Base-by-base conservation (phyloP, 1,140 invertebrate species). In the Scylla paramamosain region DNA sequence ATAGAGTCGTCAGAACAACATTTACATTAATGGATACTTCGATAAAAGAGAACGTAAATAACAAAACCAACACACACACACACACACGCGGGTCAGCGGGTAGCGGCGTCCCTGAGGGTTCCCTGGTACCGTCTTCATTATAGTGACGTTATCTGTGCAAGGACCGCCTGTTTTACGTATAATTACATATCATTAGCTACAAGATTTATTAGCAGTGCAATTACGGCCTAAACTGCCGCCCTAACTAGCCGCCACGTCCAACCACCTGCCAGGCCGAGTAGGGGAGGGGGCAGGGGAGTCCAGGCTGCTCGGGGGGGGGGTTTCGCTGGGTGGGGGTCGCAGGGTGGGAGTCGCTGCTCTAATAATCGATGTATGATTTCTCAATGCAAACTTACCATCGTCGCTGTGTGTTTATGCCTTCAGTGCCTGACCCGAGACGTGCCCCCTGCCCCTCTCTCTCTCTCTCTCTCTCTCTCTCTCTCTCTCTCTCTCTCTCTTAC, bases 111-210 rank as follows among this genome's bases (percentile, higher is more conserved):
- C 67, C 67, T 20, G 67, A 12, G 67, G 67, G 12, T 12, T 77
- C 67, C 67, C 67, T 77, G 67, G 67, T 77, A 77, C 67, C 67
- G 67, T 77, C 67, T 77, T n/a, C 67, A 77, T 77, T 77, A 77
- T 77, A 77, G 67, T 77, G 67, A 77, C 67, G 67, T 77, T 77
- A 77, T 77, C 67, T 77, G 67, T n/a, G 67, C 67, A 77, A 77
- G 67, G 67, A 77, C 67, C 67, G 25, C 8, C 67, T 77, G 67
- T 77, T 77, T 77, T 77, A n/a, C 67, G 12, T 77, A 77, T 77
- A 77, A 77, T 77, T n/a, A 77, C 67, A 77, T 77, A 77, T 77
- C 67, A 77, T 77, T 77, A 77, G 67, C 67, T n/a, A n/a, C 67
- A 77, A 77, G 67, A 77, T 77, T 77, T 77, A 77, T 77, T n/a